These are phyloP conservation scores for Panthera leo DNA, from an alignment of 2,113 vertebrate species.

Conservation along the genomic window DNA sequence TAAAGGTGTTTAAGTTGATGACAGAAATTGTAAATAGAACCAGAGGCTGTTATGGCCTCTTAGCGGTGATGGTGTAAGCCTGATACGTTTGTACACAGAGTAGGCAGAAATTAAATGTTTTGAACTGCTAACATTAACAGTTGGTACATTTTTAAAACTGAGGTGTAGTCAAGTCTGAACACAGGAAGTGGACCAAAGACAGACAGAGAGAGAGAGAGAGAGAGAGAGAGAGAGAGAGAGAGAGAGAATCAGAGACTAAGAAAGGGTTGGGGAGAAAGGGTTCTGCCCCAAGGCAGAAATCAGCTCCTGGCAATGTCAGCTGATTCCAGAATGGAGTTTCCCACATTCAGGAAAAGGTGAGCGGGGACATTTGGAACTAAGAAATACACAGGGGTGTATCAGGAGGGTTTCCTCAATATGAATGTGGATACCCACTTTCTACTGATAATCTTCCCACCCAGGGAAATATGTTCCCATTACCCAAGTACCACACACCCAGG, in stretches of 20 bases:
- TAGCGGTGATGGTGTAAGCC: rapidly evolving
- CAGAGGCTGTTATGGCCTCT: neutral
- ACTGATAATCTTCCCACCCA: rapidly evolving
- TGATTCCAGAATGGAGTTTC: neutral
- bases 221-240: too few species aligned
- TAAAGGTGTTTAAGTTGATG: neutral
- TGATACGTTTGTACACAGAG: too few species aligned
- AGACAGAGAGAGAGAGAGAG: too few species aligned
- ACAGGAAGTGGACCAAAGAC: too few species aligned
- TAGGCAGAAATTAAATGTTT: neutral
- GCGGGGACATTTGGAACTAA: rapidly evolving
- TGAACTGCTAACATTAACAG: neutral
- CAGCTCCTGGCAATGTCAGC: rapidly evolving
- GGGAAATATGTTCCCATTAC: rapidly evolving
- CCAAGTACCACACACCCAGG: rapidly evolving
- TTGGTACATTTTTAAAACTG: neutral
- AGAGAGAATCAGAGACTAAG: rapidly evolving
- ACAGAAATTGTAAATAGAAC: neutral
- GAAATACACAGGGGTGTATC: too few species aligned
- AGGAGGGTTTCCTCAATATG: too few species aligned
- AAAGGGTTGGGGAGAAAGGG: too few species aligned
- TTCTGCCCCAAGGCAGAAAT: rapidly evolving
- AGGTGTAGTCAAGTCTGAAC: neutral
- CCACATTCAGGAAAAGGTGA: rapidly evolving
- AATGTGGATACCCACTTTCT: rapidly evolving